These are phyloP conservation scores for Corythornis vintsioides DNA, from an alignment of 2,113 vertebrate species.

Conservation along the genomic window DNA sequence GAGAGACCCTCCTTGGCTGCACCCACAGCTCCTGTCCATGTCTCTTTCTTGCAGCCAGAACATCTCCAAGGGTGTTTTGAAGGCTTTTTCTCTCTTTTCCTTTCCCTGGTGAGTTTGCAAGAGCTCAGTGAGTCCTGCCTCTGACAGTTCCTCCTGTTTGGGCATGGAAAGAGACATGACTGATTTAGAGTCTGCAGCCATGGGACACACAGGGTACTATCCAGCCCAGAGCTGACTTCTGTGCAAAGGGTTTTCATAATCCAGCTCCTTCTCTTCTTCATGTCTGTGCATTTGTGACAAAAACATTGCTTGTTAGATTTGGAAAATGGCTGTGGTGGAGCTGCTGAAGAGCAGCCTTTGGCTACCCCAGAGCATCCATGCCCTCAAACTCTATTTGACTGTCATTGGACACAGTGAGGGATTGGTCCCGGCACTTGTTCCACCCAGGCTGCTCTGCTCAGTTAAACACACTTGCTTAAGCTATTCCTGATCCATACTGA, in stretches of 20 bases:
- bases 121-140: neutral
- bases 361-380: accelerated
- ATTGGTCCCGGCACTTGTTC: neutral
- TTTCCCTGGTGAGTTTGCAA: neutral
- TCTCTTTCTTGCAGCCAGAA: neutral
- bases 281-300: neutral
- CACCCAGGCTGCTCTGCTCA: neutral
- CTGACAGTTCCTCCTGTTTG: neutral
- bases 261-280: neutral
- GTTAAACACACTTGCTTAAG: neutral
- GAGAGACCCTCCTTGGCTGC: neutral
- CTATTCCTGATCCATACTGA: neutral
- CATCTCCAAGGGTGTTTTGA: neutral
- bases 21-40: neutral
- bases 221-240: neutral
- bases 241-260: neutral
- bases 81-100: neutral
- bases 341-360: neutral
- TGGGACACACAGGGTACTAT: neutral
- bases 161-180: neutral
- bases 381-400: neutral
- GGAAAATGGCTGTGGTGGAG: neutral
- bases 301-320: neutral
- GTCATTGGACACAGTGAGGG: accelerated
- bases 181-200: accelerated